Conservation (phyloP, 92 coral and sea anemone genomes). For the Epizoanthus stellaris region DNA sequence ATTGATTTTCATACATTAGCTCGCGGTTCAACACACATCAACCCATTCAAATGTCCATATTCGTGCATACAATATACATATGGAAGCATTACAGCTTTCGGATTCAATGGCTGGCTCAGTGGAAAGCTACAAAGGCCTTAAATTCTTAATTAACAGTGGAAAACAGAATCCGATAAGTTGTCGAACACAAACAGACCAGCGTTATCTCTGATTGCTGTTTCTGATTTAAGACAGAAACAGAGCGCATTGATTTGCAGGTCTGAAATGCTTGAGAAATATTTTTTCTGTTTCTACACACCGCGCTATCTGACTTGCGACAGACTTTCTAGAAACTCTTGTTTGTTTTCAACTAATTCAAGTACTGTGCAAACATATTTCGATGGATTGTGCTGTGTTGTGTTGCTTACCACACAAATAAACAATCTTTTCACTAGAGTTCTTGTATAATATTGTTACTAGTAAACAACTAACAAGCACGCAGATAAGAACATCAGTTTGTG, state of each 20-base stretch:
- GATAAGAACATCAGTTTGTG: neutral
- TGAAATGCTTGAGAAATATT: neutral
- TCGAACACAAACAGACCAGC: slow-evolving; percentile 20
- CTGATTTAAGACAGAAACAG: neutral
- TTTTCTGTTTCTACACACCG: neutral
- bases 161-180: neutral
- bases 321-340: slow-evolving; percentile 20
- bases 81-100: neutral
- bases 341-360: neutral
- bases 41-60: neutral
- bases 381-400: neutral
- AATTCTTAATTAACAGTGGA: neutral
- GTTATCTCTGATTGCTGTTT: neutral
- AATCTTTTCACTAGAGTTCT: neutral
- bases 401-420: slow-evolving; percentile 29
- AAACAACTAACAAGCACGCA: slow-evolving; percentile 23
- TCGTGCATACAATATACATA: neutral
- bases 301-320: neutral
- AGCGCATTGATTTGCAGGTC: neutral
- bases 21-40: slow-evolving; percentile 8
- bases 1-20: slow-evolving; percentile 20
- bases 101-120: neutral
- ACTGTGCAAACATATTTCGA: slow-evolving; percentile 21
- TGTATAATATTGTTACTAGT: neutral
- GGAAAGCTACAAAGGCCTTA: neutral